Conservation (phyloP, 2,797 vertebrate genomes). For the Schizothorax lantsangensis region DNA sequence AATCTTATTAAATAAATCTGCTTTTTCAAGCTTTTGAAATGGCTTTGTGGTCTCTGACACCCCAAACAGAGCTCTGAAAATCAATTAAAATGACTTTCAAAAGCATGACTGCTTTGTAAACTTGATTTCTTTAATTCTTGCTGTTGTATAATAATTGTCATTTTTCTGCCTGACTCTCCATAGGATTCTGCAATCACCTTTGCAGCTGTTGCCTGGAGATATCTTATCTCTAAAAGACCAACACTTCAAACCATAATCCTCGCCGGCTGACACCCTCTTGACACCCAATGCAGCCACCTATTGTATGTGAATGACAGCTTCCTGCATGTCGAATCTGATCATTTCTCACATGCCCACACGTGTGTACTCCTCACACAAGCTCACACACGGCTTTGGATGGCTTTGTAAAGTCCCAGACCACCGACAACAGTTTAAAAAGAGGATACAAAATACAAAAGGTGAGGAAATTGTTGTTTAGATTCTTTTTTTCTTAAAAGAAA, state of each 20-base stretch:
- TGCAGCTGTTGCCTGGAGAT: conserved; percentile 9
- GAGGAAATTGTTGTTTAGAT: conserved; percentile 15
- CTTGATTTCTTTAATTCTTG: background rate
- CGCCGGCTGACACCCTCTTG: background rate
- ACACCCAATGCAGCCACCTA: conserved; percentile 5
- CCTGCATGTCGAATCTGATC: background rate
- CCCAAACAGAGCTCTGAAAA: background rate
- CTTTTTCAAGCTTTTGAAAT: background rate
- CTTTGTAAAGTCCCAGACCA: conserved; percentile 10
- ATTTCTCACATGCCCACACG: conserved; percentile 2
- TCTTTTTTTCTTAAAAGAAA: conserved; percentile 33
- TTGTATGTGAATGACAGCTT: conserved; percentile 24
- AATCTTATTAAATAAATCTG: background rate
- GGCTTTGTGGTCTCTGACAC: background rate
- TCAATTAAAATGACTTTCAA: background rate
- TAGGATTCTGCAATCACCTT: background rate
- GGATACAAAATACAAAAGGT: conserved; percentile 12
- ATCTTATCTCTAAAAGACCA: conserved; percentile 32
- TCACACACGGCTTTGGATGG: background rate
- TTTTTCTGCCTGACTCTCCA: conserved; percentile 1
- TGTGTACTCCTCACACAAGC: background rate
- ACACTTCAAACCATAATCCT: conserved; percentile 17
- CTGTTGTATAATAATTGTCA: background rate
- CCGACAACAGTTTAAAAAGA: background rate
- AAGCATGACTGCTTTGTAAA: background rate